Conservation (phyloP, 2,797 vertebrate species). For the Siniperca scherzeri region DNA sequence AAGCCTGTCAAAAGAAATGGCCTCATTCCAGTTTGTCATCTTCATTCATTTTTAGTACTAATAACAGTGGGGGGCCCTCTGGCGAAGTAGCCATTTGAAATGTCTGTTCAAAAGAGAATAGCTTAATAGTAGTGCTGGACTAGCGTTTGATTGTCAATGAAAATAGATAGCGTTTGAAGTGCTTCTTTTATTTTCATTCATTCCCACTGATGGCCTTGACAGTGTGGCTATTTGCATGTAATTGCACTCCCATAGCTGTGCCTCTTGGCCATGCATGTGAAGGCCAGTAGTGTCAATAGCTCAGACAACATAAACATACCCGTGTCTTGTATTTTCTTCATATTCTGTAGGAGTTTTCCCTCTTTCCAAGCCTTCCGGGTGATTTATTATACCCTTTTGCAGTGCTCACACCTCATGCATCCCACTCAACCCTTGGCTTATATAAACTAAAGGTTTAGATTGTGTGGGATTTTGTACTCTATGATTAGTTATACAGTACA, state of each 20-base stretch:
- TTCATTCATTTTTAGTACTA: conserved; percentile 60
- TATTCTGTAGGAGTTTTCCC: conserved; percentile 25
- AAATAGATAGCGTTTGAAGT: conserved; percentile 68
- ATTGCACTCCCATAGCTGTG: conserved; percentile 51
- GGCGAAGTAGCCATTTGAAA: conserved; percentile 58
- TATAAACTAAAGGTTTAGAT: conserved; percentile 14
- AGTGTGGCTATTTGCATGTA: conserved; percentile 71
- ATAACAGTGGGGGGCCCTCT: conserved; percentile 57
- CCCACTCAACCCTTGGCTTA: conserved; percentile 3
- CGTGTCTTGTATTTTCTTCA: conserved; percentile 22
- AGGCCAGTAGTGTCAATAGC: conserved; percentile 36
- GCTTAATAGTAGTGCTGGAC: conserved; percentile 66
- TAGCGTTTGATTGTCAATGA: conserved; percentile 72
- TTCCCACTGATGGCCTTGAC: conserved; percentile 66
- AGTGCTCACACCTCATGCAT: conserved; percentile 11
- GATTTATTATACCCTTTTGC: conserved; percentile 37
- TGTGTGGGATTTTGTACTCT: conserved; percentile 18
- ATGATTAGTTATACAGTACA: conserved; percentile 15
- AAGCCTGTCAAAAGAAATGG: conserved; percentile 73
- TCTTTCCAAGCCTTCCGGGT: background rate
- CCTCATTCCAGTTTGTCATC: conserved; percentile 70
- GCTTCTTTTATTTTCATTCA: conserved; percentile 72
- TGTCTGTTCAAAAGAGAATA: conserved; percentile 63
- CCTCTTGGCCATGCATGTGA: conserved; percentile 41
- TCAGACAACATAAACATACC: conserved; percentile 35